These are phyloP conservation scores for Liolophura sinensis DNA, from an alignment of 1,140 invertebrate genomes.

Conservation along the genomic window DNA sequence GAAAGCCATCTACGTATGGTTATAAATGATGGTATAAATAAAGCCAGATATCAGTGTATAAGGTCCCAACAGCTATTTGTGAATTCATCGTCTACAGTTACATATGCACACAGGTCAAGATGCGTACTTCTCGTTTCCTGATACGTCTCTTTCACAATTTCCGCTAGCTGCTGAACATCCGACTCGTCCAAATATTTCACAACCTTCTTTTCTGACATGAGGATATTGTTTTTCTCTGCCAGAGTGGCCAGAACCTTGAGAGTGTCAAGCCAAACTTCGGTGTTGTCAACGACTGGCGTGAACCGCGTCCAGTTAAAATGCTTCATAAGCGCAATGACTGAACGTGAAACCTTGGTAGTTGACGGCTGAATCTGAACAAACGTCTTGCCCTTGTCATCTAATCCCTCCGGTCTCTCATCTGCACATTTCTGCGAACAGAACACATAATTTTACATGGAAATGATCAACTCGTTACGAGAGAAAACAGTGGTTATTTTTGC, in stretches of 20 bases:
- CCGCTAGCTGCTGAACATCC: neutral
- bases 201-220: conserved; percentile 58
- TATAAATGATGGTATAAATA: too few relatives aligned
- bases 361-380: conserved; percentile 93
- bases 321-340: conserved; percentile 81
- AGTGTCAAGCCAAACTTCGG: conserved; percentile 71
- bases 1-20: too few relatives aligned
- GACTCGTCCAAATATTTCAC: conserved; percentile 1
- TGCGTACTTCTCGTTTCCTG: conserved; percentile 65
- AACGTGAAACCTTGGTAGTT: conserved; percentile 91
- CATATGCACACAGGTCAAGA: too few relatives aligned
- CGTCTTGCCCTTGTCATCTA: conserved; percentile 59
- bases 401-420: too few relatives aligned
- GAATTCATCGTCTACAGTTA: too few relatives aligned
- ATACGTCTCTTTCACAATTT: conserved; percentile 15
- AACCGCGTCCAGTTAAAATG: conserved; percentile 94
- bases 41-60: too few relatives aligned
- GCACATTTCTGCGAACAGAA: too few relatives aligned
- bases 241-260: conserved; percentile 74
- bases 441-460: too few relatives aligned
- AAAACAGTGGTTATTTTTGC: too few relatives aligned
- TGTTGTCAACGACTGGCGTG: conserved; percentile 84
- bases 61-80: too few relatives aligned
- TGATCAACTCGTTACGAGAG: too few relatives aligned
- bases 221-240: conserved; percentile 75